These are phyloP conservation scores for Bradypus variegatus DNA, from an alignment of 2,797 vertebrate genomes.

Conservation along the genomic window DNA sequence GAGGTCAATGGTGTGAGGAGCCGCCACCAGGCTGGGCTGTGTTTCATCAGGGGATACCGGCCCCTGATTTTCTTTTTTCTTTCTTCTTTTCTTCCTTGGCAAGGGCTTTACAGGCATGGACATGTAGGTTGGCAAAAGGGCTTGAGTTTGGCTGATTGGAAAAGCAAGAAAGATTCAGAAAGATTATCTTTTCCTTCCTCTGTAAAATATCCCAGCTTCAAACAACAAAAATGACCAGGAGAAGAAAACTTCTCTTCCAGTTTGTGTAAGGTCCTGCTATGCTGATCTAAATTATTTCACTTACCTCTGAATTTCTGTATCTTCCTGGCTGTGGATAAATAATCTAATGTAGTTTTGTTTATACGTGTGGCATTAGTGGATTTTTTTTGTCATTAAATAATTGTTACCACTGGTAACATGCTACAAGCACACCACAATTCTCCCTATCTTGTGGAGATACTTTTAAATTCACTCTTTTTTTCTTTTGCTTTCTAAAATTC, in stretches of 20 bases:
- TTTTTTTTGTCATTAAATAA: slow-evolving; percentile 67
- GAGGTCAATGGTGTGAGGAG: slow-evolving; percentile 63
- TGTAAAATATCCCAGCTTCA: slow-evolving; percentile 65
- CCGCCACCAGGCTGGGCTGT: slow-evolving; percentile 53
- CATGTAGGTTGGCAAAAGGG: slow-evolving; percentile 64
- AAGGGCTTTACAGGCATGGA: slow-evolving; percentile 61
- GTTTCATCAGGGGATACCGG: slow-evolving; percentile 57
- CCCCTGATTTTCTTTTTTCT: slow-evolving; percentile 53
- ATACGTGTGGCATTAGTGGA: slow-evolving; percentile 70
- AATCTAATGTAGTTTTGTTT: slow-evolving; percentile 72
- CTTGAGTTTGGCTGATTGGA: slow-evolving; percentile 61
- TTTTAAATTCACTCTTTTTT: neutral
- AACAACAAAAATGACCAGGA: slow-evolving; percentile 64
- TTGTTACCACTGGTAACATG: slow-evolving; percentile 73
- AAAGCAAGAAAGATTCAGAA: slow-evolving; percentile 21
- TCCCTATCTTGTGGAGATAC: slow-evolving; percentile 58
- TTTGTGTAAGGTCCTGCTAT: slow-evolving; percentile 66
- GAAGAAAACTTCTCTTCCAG: slow-evolving; percentile 69
- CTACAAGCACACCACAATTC: slow-evolving; percentile 76
- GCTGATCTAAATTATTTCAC: slow-evolving; percentile 71
- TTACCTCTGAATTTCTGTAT: slow-evolving; percentile 72
- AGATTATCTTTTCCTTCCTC: slow-evolving; percentile 38
- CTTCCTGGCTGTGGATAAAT: slow-evolving; percentile 72
- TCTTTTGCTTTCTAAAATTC: slow-evolving; percentile 64
- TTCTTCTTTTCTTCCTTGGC: slow-evolving; percentile 56